Conservation (phyloP, 2,888 invertebrate genomes). For the Ormyrus thymus region DNA sequence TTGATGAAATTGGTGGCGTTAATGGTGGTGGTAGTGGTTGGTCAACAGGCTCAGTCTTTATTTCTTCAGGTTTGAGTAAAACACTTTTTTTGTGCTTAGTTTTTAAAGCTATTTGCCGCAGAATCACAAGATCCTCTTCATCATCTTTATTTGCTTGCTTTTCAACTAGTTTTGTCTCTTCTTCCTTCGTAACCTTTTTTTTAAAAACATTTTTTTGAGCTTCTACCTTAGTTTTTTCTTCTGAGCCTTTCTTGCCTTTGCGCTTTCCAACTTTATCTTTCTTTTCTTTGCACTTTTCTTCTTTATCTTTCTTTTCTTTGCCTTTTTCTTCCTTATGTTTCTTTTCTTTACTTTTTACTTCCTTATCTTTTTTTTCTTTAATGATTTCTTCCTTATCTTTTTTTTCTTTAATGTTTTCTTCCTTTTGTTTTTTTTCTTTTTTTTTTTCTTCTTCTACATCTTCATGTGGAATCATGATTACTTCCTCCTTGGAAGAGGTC, state of each 20-base stretch:
- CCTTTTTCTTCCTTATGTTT: background rate
- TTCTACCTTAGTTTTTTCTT: background rate
- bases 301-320: background rate
- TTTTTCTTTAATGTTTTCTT: too few relatives aligned
- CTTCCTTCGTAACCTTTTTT: background rate
- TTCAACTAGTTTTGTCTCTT: constrained; percentile 22
- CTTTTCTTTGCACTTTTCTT: background rate
- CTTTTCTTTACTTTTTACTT: background rate
- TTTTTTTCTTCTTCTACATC: too few relatives aligned
- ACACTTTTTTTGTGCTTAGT: constrained; percentile 59
- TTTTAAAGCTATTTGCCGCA: constrained; percentile 68
- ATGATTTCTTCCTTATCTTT: too few relatives aligned
- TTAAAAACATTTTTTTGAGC: background rate
- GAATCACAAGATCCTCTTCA: constrained; percentile 67
- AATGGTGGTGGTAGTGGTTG: constrained; percentile 1
- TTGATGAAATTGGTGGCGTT: background rate
- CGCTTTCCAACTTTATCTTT: constrained; percentile 25
- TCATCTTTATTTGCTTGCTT: constrained; percentile 58
- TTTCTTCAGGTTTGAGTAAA: constrained; percentile 7
- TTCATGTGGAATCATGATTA: too few relatives aligned
- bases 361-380: background rate
- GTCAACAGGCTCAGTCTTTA: constrained; percentile 48
- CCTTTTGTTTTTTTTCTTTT: too few relatives aligned
- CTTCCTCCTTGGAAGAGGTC: too few relatives aligned
- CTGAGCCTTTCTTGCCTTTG: constrained; percentile 12